phyloP scores from a whole-genome alignment of 2,888 invertebrate genomes.

The Orthosia cruda region DNA sequence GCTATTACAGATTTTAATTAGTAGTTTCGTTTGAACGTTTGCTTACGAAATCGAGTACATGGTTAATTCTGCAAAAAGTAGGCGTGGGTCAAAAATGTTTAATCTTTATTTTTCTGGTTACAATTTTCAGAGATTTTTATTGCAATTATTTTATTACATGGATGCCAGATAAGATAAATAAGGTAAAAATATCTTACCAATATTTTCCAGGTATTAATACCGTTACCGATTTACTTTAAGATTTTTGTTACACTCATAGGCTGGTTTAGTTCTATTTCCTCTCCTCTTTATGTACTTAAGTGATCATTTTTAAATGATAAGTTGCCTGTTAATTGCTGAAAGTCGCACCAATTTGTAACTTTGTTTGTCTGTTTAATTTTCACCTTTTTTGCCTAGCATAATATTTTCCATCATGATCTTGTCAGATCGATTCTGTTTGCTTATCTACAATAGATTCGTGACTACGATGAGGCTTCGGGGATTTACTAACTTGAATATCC shows the following conservation, averaged over 20 bases:
- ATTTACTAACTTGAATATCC: not conserved
- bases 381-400: not conserved
- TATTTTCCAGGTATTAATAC: not conserved
- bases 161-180: not conserved
- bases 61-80: slow-evolving; percentile 18
- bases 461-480: not conserved
- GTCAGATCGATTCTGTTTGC: slow-evolving; percentile 8
- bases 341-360: not conserved
- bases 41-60: slow-evolving; percentile 32
- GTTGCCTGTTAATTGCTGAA: slow-evolving; percentile 7
- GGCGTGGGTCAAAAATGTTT: not conserved
- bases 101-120: not conserved
- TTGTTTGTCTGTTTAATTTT: slow-evolving; percentile 8
- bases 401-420: slow-evolving; percentile 20
- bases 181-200: not conserved
- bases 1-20: not conserved
- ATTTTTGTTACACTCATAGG: not conserved
- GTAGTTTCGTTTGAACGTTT: not conserved
- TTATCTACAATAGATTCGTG: slow-evolving; percentile 12
- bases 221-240: not conserved
- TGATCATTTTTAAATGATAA: not conserved
- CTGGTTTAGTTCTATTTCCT: not conserved
- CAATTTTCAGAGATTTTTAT: too few species aligned
- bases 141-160: too few species aligned
- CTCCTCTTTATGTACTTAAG: too few species aligned